Percentiles rank a stretch among this genome's conserved stretches.
Conservation (phyloP, 2,113 vertebrate genomes). For the Coracopsis vasa region DNA sequence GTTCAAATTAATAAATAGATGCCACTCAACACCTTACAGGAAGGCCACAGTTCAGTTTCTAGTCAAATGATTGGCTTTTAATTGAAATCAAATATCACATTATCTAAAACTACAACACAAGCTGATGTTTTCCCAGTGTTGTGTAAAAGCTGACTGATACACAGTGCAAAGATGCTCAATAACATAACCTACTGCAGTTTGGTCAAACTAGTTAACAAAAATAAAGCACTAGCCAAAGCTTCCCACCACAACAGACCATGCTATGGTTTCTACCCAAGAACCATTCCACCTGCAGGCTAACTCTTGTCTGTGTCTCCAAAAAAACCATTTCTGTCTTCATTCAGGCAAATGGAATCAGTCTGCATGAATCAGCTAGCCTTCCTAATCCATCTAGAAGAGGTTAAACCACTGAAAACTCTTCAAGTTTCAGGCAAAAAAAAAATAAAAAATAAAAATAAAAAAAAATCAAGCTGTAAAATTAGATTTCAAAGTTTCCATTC, state of each 20-base stretch:
- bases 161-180: not conserved
- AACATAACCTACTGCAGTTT: not conserved
- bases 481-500: not conserved
- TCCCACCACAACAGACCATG: not conserved
- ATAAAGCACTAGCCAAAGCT: not conserved
- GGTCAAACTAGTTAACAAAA: not conserved
- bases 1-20: not conserved
- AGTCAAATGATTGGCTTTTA: not conserved
- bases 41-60: not conserved
- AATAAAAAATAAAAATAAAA: not conserved
- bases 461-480: not conserved
- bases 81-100: not conserved
- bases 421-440: not conserved
- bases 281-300: not conserved
- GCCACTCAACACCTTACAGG: not conserved
- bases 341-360: not conserved
- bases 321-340: not conserved
- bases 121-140: not conserved
- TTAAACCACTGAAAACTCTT: not conserved
- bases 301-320: not conserved
- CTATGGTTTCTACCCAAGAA: not conserved
- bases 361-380: not conserved
- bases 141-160: not conserved
- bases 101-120: not conserved
- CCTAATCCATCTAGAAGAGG: not conserved